Percentiles rank a stretch among this genome's conserved stretches.
Evolutionary conservation across 2,797 vertebrate genomes (phyloP).

Genomic region (Artibeus lituratus): DNA sequence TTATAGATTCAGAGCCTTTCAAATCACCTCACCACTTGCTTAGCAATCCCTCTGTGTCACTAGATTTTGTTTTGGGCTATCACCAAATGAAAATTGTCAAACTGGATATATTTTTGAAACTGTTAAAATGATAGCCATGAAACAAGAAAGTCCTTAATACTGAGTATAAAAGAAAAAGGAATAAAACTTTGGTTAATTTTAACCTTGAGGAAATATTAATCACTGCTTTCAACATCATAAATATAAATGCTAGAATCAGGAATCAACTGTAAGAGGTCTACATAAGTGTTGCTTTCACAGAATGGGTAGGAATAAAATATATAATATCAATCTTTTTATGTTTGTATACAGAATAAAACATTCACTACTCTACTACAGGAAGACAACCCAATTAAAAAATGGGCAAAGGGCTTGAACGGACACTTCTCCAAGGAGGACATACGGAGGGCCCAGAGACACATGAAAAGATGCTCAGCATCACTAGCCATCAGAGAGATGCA

Average conservation of each 20-base stretch:
- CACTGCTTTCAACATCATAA: neutral
- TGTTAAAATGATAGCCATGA: neutral
- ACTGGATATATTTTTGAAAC: neutral
- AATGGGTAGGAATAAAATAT: neutral
- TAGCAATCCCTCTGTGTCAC: neutral
- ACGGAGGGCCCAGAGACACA: too few relatives aligned
- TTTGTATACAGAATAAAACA: neutral
- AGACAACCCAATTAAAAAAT: too few relatives aligned
- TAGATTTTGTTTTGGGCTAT: neutral
- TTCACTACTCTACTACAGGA: too few relatives aligned
- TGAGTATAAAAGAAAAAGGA: neutral
- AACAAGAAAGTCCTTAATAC: neutral
- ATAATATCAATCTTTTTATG: neutral
- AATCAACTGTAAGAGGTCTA: neutral
- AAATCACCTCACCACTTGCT: neutral
- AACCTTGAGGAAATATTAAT: neutral
- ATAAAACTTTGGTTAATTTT: neutral
- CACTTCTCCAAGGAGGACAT: too few relatives aligned
- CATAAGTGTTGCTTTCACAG: neutral
- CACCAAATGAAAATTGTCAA: neutral
- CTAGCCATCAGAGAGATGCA: too few relatives aligned
- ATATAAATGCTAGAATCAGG: neutral
- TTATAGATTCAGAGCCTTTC: neutral
- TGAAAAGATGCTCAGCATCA: too few relatives aligned
- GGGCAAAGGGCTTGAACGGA: too few relatives aligned